These are phyloP conservation scores for Eidolon helvum DNA, from an alignment of 2,113 vertebrate genomes.

Conservation along the genomic window DNA sequence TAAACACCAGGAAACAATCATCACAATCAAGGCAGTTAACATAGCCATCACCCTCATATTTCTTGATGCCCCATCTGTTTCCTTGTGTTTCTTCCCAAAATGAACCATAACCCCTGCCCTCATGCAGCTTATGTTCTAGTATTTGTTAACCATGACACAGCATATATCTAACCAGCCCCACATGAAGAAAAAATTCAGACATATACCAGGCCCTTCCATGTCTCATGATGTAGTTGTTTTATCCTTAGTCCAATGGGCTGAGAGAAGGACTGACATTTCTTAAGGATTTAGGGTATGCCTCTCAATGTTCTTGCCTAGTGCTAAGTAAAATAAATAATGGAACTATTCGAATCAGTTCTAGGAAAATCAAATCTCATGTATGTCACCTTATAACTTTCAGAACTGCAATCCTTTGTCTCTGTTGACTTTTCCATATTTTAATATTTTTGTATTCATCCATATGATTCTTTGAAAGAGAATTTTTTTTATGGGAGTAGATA, in stretches of 20 bases:
- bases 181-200: background rate
- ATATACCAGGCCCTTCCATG: background rate
- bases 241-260: background rate
- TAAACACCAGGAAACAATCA: background rate
- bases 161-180: background rate
- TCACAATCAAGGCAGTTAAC: background rate
- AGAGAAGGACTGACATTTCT: background rate
- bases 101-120: background rate
- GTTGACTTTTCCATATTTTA: background rate
- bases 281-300: background rate
- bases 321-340: background rate
- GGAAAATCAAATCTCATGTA: background rate
- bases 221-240: background rate
- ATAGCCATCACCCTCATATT: background rate
- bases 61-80: background rate
- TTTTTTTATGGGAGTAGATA: background rate
- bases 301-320: background rate
- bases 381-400: background rate
- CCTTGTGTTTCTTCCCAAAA: background rate
- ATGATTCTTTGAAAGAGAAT: background rate
- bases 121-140: background rate
- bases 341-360: background rate
- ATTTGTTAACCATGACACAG: background rate
- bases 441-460: background rate
- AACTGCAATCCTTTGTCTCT: background rate